Evolutionary conservation across 1,140 invertebrate species (phyloP).

Genomic region (Reticulitermes speratus): DNA sequence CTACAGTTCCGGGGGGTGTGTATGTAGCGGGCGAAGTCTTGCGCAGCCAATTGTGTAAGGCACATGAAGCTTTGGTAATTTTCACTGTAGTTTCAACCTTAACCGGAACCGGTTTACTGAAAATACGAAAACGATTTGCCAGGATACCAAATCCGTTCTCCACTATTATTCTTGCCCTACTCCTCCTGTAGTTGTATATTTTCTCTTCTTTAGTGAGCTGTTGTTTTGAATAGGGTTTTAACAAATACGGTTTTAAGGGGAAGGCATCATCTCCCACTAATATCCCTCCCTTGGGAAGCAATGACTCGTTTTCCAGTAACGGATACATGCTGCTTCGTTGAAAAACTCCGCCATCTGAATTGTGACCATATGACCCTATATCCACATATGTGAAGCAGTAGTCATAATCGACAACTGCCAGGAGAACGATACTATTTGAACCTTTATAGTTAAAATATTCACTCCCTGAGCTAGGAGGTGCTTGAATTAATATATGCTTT

Average conservation of each 20-base stretch:
- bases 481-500: no score
- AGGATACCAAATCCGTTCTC: conserved; percentile 19
- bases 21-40: not conserved
- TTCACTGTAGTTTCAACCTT: no score
- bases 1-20: conserved; percentile 1
- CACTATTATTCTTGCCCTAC: not conserved
- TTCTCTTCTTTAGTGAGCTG: not conserved
- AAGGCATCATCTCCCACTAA: not conserved
- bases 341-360: conserved; percentile 20
- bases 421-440: not conserved
- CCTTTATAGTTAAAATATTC: conserved; percentile 8
- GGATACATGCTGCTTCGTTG: not conserved
- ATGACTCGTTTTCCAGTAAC: not conserved
- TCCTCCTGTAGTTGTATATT: not conserved
- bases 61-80: not conserved
- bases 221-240: not conserved
- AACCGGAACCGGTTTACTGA: not conserved
- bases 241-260: conserved; percentile 8
- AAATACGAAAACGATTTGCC: conserved; percentile 17
- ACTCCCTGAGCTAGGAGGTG: no score
- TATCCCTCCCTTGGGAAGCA: not conserved
- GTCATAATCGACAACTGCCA: conserved; percentile 17
- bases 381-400: conserved; percentile 15
- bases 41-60: conserved; percentile 21
- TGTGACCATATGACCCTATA: conserved; percentile 8